Base-by-base conservation (phyloP, 2,888 invertebrate genomes). In the Dicyrtomina minuta region DNA sequence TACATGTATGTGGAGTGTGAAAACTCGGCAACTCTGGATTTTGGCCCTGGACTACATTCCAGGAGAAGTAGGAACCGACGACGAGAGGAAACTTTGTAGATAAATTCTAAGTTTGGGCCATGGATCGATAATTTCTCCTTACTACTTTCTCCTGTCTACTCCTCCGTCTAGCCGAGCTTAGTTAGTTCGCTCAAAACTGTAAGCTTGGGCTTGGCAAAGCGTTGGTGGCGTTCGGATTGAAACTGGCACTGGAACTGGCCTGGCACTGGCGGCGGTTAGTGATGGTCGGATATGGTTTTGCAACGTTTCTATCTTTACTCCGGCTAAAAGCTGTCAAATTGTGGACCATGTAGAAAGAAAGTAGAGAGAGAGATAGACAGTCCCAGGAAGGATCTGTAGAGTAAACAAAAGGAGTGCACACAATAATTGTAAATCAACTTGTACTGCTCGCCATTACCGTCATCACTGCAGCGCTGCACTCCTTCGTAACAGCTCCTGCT, bases 1-100 rank as follows among this genome's bases (percentile, higher is more conserved):
- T 59, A 3, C 39, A 33, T 1, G 59, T 43, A 15, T 39, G 41
- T 41, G 67, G 46, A 55, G 46, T 24, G 33, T 60, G 56, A 53
- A 66, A 53, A 70, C 66, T 65, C 65, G 70, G 70, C 70, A 70
- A 70, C 70, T 55, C 65, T 53, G 70, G 59, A 69, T 58, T 69
- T 70, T 70, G 70, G 65, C 70, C 70, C 70, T 70, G 70, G 70
- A 66, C 70, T 70, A 70, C 70, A 70, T 70, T 70, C 55, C 53
- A 49, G 51, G 46, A 12, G n/a, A 51, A 51, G n/a, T n/a, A n/a
- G n/a, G n/a, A n/a, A n/a, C n/a, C n/a, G n/a, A n/a, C n/a, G n/a
- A 26, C 24, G 20, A 26, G 64, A 64, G 33, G 51, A 64, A 49
- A 51, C 49, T 44, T 61, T 17, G 62, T 64, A 65, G 64, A 65